These are phyloP conservation scores for Apodemia hepburni DNA, from an alignment of 2,888 invertebrate genomes.

Conservation along the genomic window DNA sequence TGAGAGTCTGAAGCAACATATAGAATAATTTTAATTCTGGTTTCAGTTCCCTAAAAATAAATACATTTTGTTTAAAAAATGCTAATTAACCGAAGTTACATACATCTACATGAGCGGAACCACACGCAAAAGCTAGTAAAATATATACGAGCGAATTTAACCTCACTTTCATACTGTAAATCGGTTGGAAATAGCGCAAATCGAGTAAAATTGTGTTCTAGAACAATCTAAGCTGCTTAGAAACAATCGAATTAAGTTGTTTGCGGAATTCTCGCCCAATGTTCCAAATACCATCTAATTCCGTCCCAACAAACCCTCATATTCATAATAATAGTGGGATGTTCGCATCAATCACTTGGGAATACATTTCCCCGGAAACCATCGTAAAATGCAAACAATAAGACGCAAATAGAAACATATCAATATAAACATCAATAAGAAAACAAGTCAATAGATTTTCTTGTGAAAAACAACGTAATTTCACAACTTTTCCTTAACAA, in stretches of 20 bases:
- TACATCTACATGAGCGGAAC: too few relatives aligned
- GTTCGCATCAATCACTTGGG: conserved; percentile 8
- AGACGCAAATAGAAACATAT: conserved; percentile 1
- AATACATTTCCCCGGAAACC: conserved; percentile 4
- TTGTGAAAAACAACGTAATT: not conserved
- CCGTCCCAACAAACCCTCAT: conserved; percentile 1
- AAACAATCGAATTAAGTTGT: not conserved
- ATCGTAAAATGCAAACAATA: conserved; percentile 10
- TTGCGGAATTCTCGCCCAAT: not conserved
- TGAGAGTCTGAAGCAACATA: too few relatives aligned
- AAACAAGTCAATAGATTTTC: not conserved
- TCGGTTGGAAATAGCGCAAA: too few relatives aligned
- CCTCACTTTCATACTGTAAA: too few relatives aligned
- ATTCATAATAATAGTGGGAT: not conserved
- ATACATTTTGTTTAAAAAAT: too few relatives aligned
- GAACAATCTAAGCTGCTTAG: not conserved
- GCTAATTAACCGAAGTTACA: too few relatives aligned
- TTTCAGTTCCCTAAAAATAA: too few relatives aligned
- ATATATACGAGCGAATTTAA: too few relatives aligned
- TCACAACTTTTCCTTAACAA: not conserved
- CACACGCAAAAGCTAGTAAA: too few relatives aligned
- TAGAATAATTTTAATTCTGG: too few relatives aligned
- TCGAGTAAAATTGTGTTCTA: too few relatives aligned
- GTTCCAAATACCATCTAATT: conserved; percentile 1
- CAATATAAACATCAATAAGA: conserved; percentile 1